Evolutionary conservation across 2,888 invertebrate species (phyloP).

Genomic region (Andrena chrysosceles): DNA sequence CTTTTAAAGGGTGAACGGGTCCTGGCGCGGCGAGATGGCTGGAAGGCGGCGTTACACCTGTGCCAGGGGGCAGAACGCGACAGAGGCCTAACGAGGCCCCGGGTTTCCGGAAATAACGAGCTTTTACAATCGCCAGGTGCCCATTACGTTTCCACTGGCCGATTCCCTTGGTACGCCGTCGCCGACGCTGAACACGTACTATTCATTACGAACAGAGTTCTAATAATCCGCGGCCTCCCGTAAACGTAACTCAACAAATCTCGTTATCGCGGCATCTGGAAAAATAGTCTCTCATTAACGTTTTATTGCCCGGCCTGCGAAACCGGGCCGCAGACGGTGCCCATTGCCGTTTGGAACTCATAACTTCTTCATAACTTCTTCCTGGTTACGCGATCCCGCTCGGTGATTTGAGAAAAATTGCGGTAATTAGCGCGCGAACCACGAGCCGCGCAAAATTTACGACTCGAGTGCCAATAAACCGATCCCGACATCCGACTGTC

Average conservation of each 20-base stretch:
- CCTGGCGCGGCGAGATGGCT: conserved; percentile 23
- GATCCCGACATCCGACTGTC: not conserved
- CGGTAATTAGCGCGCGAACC: conserved; percentile 40
- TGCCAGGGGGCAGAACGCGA: conserved; percentile 42
- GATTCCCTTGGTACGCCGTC: conserved; percentile 18
- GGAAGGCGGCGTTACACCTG: conserved; percentile 60
- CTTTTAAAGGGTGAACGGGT: conserved; percentile 33
- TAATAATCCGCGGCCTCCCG: conserved; percentile 14
- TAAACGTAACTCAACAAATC: conserved; percentile 30
- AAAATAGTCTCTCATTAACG: conserved; percentile 40
- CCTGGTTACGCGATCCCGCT: conserved; percentile 46
- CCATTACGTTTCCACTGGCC: conserved; percentile 58
- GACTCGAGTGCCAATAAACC: conserved; percentile 32
- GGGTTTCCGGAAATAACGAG: conserved; percentile 70
- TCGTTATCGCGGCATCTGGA: conserved; percentile 32
- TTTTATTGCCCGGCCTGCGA: conserved; percentile 30
- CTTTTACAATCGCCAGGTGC: conserved; percentile 67
- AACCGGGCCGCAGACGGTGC: not conserved
- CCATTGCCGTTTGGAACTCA: conserved; percentile 1
- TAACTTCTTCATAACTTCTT: conserved; percentile 33
- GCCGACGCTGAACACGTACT: not conserved
- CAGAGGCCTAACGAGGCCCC: conserved; percentile 55
- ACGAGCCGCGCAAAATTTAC: conserved; percentile 32
- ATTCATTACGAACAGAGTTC: conserved; percentile 10
- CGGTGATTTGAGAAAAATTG: conserved; percentile 43